A percentile compares a stretch with the other conserved stretches of the same genome.
Evolutionary conservation across 2,113 vertebrate genomes (phyloP).

Genomic region (Vidua macroura): DNA sequence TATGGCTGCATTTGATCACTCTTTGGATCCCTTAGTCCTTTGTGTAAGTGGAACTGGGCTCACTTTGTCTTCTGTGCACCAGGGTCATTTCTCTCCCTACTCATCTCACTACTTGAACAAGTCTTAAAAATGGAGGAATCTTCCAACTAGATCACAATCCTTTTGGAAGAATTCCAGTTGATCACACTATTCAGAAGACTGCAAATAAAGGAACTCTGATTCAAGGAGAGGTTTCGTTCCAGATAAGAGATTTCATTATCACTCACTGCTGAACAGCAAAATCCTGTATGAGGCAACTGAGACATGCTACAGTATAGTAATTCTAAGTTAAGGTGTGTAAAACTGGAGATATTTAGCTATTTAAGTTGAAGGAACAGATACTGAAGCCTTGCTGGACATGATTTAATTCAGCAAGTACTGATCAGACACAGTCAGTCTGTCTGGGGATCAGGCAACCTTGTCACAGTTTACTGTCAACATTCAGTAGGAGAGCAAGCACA

Average conservation of each 20-base stretch:
- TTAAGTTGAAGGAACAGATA: background rate
- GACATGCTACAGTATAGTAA: background rate
- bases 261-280: background rate
- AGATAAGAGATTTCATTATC: background rate
- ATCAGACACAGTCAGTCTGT: background rate
- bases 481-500: background rate
- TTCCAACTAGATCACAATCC: background rate
- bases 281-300: background rate
- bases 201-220: background rate
- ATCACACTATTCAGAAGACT: background rate
- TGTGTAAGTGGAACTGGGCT: background rate
- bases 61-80: background rate
- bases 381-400: background rate
- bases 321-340: background rate
- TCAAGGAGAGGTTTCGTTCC: background rate
- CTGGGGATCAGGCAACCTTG: background rate
- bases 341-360: background rate
- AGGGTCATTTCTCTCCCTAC: background rate
- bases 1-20: accelerated
- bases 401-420: slow-evolving; percentile 2
- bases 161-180: background rate
- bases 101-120: background rate
- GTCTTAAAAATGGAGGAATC: background rate
- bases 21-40: background rate
- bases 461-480: background rate